A percentile compares a stretch with the other conserved stretches of the same genome.
These are phyloP conservation scores for Cranoglanis bouderius DNA, from an alignment of 2,113 vertebrate species.

Conservation along the genomic window DNA sequence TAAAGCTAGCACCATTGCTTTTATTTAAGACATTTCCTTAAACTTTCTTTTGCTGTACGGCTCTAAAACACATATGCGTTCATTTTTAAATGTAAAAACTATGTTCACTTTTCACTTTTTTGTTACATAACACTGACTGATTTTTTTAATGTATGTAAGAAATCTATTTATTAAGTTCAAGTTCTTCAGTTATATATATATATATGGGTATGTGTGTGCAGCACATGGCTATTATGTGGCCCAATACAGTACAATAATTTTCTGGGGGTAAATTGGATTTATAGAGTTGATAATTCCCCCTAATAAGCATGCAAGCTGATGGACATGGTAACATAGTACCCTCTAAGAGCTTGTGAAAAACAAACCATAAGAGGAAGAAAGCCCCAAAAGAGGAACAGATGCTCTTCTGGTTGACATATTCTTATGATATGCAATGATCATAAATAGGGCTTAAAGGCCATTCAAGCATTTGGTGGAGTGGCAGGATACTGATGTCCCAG, in stretches of 20 bases:
- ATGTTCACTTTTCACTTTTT: background rate
- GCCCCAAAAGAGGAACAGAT: background rate
- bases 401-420: slow-evolving; percentile 4
- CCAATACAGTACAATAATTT: background rate
- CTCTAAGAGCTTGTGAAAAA: background rate
- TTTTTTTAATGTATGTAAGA: background rate
- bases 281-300: background rate
- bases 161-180: background rate
- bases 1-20: background rate
- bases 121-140: background rate
- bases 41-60: background rate
- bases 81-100: background rate
- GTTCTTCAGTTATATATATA: background rate
- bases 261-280: background rate
- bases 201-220: background rate
- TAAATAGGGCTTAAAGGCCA: background rate
- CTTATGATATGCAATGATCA: slow-evolving; percentile 14
- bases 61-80: background rate
- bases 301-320: background rate
- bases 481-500: background rate
- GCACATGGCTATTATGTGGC: background rate
- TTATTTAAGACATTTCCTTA: background rate
- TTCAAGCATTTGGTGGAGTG: slow-evolving; percentile 23
- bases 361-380: background rate
- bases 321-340: background rate